Evolutionary conservation across 1,140 invertebrate genomes (phyloP).

Genomic region (Agrilus planipennis): DNA sequence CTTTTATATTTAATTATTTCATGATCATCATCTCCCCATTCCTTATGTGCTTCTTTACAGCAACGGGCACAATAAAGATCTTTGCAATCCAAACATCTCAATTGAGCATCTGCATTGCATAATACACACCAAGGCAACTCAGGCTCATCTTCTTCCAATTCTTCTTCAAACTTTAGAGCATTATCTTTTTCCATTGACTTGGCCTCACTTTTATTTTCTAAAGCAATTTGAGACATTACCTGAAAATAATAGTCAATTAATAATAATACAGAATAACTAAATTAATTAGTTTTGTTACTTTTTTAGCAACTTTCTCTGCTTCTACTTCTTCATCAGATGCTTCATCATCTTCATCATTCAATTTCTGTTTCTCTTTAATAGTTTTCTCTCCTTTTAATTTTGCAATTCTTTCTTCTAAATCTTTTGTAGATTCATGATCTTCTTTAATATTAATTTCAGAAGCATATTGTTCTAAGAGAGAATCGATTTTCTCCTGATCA

Average conservation of each 20-base stretch:
- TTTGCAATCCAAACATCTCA: slow-evolving; percentile 54
- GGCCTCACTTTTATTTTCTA: slow-evolving; percentile 23
- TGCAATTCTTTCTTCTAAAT: slow-evolving; percentile 38
- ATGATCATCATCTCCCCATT: slow-evolving; percentile 30
- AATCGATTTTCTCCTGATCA: slow-evolving; percentile 49
- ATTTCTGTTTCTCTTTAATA: no score
- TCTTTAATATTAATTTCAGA: slow-evolving; percentile 41
- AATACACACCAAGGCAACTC: slow-evolving; percentile 66
- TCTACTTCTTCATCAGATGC: slow-evolving; percentile 35
- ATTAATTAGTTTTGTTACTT: slow-evolving; percentile 16
- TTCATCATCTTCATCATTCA: no score
- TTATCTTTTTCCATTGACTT: slow-evolving; percentile 8
- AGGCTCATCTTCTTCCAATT: slow-evolving; percentile 17
- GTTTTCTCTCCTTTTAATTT: slow-evolving; percentile 33
- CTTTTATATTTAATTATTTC: slow-evolving; percentile 22
- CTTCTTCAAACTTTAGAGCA: slow-evolving; percentile 12
- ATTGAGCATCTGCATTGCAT: slow-evolving; percentile 60
- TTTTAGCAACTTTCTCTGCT: slow-evolving; percentile 33
- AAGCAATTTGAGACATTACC: slow-evolving; percentile 31
- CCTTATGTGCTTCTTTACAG: slow-evolving; percentile 41
- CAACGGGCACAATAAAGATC: slow-evolving; percentile 61
- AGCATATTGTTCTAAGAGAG: slow-evolving; percentile 46
- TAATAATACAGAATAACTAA: not conserved
- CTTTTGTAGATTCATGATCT: slow-evolving; percentile 38
- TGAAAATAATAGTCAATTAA: slow-evolving; percentile 10